Percentiles rank a stretch among this genome's conserved stretches.
Conservation (phyloP, 2,113 vertebrate genomes). For the Mesocricetus auratus region DNA sequence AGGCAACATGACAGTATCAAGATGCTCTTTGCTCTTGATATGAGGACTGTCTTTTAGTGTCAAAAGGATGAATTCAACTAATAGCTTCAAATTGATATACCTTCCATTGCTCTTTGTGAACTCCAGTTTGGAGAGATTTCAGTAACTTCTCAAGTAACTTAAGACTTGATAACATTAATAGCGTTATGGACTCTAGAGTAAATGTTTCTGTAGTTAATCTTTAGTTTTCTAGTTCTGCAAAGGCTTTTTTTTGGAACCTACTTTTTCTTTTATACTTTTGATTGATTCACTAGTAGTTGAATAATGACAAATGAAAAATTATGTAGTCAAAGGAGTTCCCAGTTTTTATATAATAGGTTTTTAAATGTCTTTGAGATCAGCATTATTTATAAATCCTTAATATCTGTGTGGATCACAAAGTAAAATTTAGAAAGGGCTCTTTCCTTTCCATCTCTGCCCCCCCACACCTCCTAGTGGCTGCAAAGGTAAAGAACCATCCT, state of each 20-base stretch:
- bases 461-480: not conserved
- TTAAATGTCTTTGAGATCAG: not conserved
- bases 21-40: not conserved
- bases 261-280: not conserved
- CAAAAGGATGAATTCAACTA: constrained; percentile 12
- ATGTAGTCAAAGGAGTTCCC: not conserved
- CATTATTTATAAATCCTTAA: constrained; percentile 24
- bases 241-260: constrained; percentile 31
- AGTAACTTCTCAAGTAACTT: not conserved
- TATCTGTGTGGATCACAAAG: not conserved
- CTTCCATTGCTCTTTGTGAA: not conserved
- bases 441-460: not conserved
- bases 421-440: not conserved
- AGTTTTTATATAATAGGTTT: not conserved
- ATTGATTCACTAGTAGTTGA: not conserved
- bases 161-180: not conserved
- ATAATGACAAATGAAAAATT: constrained; percentile 18
- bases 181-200: not conserved
- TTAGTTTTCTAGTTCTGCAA: constrained; percentile 2
- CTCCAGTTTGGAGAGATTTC: not conserved
- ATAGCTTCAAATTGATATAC: not conserved
- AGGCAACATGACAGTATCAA: not conserved
- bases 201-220: not conserved
- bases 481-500: not conserved
- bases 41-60: not conserved